These are phyloP conservation scores for Melieria omissa DNA, from an alignment of 2,888 invertebrate species.

Conservation along the genomic window DNA sequence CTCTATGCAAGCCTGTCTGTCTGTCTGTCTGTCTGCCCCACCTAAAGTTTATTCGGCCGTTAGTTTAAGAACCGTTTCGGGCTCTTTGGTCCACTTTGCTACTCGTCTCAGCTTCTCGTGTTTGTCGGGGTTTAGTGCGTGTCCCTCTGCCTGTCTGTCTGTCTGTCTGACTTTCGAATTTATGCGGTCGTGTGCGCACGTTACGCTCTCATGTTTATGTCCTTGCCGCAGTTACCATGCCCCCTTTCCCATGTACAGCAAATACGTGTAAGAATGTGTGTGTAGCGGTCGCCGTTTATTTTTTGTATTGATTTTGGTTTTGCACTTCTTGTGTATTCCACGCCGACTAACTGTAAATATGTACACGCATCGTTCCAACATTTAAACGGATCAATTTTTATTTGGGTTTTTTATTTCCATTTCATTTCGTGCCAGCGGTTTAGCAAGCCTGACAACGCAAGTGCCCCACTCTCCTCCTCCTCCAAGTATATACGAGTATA, in stretches of 20 bases:
- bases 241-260: background rate
- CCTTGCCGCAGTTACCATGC: background rate
- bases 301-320: conserved; percentile 7
- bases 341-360: no score
- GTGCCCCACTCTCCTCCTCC: background rate
- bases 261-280: conserved; percentile 4
- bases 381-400: conserved; percentile 20
- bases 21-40: background rate
- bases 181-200: background rate
- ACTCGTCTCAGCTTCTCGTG: background rate
- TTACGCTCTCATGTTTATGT: background rate
- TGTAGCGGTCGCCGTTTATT: conserved; percentile 4
- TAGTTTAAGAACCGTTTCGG: no score
- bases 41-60: background rate
- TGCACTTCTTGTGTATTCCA: background rate
- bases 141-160: conserved; percentile 8
- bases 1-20: background rate
- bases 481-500: background rate
- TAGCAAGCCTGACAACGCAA: no score
- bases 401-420: conserved; percentile 9
- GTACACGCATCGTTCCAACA: background rate
- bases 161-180: background rate
- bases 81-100: no score
- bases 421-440: no score
- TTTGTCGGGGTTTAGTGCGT: background rate